These are phyloP conservation scores for Umimayanthus kanabou DNA, from an alignment of 92 coral and sea anemone genomes.

Conservation along the genomic window DNA sequence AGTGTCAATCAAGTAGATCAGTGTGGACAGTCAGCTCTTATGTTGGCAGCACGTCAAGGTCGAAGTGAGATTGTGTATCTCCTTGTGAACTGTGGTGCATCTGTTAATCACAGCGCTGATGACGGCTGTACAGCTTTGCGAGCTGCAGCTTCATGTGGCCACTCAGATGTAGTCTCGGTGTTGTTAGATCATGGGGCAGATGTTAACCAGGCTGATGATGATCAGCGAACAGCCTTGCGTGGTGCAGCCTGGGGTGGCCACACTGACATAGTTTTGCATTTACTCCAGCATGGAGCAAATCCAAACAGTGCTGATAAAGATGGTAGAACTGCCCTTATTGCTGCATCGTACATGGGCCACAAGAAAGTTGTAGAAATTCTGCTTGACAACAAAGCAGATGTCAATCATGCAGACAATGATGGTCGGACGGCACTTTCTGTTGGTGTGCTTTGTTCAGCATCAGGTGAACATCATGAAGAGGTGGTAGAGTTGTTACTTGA, in stretches of 20 bases:
- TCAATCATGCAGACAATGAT: conserved; percentile 95
- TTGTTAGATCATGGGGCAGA: conserved; percentile 84
- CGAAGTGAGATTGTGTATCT: conserved; percentile 90
- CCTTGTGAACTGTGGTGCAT: conserved; percentile 96
- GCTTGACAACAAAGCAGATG: conserved; percentile 82
- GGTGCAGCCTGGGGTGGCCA: conserved; percentile 99
- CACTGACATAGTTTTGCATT: conserved; percentile 80
- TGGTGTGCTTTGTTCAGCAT: conserved; percentile 80
- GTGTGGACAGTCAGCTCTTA: conserved; percentile 88
- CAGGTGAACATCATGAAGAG: conserved; percentile 80
- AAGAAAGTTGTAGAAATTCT: conserved; percentile 82
- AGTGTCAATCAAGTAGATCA: conserved; percentile 91
- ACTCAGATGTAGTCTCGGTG: conserved; percentile 91
- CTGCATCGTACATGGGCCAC: conserved; percentile 97
- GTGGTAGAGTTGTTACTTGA: conserved; percentile 76
- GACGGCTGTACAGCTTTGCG: conserved; percentile 95
- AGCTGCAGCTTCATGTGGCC: conserved; percentile 94
- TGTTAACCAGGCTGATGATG: conserved; percentile 92
- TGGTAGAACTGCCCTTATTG: conserved; percentile 95
- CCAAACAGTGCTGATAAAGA: conserved; percentile 91
- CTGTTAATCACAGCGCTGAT: conserved; percentile 79
- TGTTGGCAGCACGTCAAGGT: conserved; percentile 93
- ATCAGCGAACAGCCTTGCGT: conserved; percentile 90
- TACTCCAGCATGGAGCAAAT: conserved; percentile 90
- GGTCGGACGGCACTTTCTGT: conserved; percentile 97